A percentile compares a stretch with the other conserved stretches of the same genome.
phyloP scores from a whole-genome alignment of 2,888 invertebrate genomes.

The Oligia latruncula region DNA sequence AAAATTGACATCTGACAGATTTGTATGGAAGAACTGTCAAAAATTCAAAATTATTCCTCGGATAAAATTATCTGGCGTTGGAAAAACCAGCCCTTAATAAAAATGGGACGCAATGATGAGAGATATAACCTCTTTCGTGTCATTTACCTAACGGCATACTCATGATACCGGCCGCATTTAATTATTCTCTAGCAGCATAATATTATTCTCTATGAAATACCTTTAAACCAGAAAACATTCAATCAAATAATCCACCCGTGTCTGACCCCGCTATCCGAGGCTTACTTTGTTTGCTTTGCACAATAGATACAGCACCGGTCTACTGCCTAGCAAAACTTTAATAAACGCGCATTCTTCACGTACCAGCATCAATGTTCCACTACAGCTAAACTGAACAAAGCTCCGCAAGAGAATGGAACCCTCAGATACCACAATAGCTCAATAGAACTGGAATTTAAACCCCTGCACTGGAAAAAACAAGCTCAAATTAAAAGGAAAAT shows the following conservation, averaged over 20 bases:
- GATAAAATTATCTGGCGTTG: no score
- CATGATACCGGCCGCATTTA: background rate
- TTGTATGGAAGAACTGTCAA: no score
- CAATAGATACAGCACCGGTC: slow-evolving; percentile 37
- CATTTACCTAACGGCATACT: background rate
- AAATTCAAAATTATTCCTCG: no score
- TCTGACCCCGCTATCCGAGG: slow-evolving; percentile 5
- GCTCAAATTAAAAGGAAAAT: slow-evolving; percentile 51
- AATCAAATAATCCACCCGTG: slow-evolving; percentile 34
- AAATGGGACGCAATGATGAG: background rate
- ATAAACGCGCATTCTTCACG: slow-evolving; percentile 53
- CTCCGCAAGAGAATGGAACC: slow-evolving; percentile 42
- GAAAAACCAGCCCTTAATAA: background rate
- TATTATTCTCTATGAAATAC: background rate
- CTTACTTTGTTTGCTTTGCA: slow-evolving; percentile 48
- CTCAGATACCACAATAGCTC: slow-evolving; percentile 53
- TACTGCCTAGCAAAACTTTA: slow-evolving; percentile 49
- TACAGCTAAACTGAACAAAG: slow-evolving; percentile 48
- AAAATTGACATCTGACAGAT: no score
- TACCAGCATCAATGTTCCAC: slow-evolving; percentile 32
- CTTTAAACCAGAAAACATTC: slow-evolving; percentile 12
- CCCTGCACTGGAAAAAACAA: slow-evolving; percentile 48
- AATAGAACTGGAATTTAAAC: slow-evolving; percentile 55
- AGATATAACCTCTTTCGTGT: background rate
- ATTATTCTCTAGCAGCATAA: background rate